Conservation (phyloP, 2,113 vertebrate species). For the Nothobranchius kuhntae region DNA sequence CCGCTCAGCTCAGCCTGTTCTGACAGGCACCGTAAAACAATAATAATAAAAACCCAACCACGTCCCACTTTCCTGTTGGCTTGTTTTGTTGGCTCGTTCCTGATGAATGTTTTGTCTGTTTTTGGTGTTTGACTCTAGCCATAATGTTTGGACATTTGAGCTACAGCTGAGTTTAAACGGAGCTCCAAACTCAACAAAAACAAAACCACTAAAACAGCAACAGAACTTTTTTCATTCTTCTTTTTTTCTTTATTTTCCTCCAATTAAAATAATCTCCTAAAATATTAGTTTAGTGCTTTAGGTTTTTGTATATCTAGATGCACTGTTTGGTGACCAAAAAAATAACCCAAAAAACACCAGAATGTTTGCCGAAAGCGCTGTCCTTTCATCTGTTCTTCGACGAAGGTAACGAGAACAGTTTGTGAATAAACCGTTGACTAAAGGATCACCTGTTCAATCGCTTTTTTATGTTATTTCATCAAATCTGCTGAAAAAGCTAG, state of each 20-base stretch:
- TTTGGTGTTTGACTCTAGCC: slow-evolving; percentile 50
- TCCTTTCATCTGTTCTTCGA: too few species aligned
- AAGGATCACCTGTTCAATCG: too few species aligned
- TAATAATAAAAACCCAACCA: slow-evolving; percentile 30
- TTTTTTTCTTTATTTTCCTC: too few species aligned
- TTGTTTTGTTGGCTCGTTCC: slow-evolving; percentile 34
- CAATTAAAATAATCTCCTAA: neutral
- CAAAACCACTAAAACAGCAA: slow-evolving; percentile 28
- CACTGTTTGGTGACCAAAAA: too few species aligned
- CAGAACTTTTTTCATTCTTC: neutral
- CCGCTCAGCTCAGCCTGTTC: slow-evolving; percentile 30
- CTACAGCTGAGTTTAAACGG: slow-evolving; percentile 32
- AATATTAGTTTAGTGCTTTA: neutral
- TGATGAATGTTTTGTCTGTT: slow-evolving; percentile 38
- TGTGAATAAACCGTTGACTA: too few species aligned
- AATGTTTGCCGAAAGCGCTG: too few species aligned
- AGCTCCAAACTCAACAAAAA: slow-evolving; percentile 38
- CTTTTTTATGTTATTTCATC: too few species aligned
- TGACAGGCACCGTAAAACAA: slow-evolving; percentile 33
- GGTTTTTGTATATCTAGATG: slow-evolving; percentile 15
- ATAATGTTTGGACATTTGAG: slow-evolving; percentile 61
- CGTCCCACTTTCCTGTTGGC: slow-evolving; percentile 46
- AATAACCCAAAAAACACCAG: too few species aligned
- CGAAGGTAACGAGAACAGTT: too few species aligned
- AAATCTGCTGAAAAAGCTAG: too few species aligned